Percentiles rank a stretch among this genome's conserved stretches.
phyloP scores from a whole-genome alignment of 2,113 vertebrate species.

The Tragelaphus strepsiceros region DNA sequence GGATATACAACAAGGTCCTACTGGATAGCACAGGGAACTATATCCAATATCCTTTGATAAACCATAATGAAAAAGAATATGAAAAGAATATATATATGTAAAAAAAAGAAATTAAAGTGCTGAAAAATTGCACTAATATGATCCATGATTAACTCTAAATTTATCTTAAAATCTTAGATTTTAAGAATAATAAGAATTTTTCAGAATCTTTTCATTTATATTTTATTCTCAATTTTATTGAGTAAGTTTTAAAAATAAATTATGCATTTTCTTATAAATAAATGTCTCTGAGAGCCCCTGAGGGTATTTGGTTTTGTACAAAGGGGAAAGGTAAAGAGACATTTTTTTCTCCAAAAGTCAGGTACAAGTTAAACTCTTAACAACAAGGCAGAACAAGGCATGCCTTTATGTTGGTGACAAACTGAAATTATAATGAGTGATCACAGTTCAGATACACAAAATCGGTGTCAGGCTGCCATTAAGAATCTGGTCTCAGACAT shows the following conservation, averaged over 20 bases:
- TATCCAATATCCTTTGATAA: not conserved
- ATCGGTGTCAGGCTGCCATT: not conserved
- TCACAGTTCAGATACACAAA: not conserved
- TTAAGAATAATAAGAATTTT: conserved; percentile 19
- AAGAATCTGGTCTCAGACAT: not conserved
- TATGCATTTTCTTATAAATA: not conserved
- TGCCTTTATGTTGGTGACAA: not conserved
- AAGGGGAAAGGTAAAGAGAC: not conserved
- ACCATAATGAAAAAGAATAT: not conserved
- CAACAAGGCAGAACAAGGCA: not conserved
- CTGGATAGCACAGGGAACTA: not conserved
- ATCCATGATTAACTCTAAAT: not conserved
- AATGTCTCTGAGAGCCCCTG: not conserved
- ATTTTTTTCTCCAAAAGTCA: not conserved
- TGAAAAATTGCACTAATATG: not conserved
- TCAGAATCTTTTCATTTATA: not conserved
- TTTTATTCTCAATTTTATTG: conserved; percentile 2
- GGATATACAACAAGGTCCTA: not conserved
- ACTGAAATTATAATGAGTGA: not conserved
- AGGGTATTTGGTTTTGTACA: not conserved
- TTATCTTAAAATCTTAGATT: not conserved
- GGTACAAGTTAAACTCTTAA: not conserved
- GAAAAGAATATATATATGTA: not conserved
- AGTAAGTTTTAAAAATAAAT: not conserved
- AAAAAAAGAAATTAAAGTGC: not conserved